Evolutionary conservation across 2,113 vertebrate genomes (phyloP).

Genomic region (Oreochromis niloticus): DNA sequence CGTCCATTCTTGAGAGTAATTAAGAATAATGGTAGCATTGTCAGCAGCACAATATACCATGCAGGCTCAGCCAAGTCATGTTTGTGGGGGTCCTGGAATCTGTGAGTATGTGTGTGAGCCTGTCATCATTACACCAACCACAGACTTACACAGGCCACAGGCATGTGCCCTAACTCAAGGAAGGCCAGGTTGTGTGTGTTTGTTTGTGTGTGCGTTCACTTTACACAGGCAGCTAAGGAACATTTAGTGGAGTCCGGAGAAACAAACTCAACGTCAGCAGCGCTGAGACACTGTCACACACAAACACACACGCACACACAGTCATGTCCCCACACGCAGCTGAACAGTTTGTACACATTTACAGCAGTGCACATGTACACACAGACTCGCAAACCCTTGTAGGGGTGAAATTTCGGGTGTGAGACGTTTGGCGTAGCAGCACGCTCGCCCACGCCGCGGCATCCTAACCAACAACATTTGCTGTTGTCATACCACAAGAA

Average conservation of each 20-base stretch:
- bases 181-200: constrained; percentile 31
- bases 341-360: background rate
- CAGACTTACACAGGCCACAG: constrained; percentile 73
- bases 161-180: constrained; percentile 56
- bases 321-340: constrained; percentile 12
- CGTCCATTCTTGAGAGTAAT: constrained; percentile 46
- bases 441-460: background rate
- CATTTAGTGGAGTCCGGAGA: constrained; percentile 27
- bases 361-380: background rate
- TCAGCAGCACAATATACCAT: constrained; percentile 54
- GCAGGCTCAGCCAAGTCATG: constrained; percentile 59
- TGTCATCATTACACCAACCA: constrained; percentile 72
- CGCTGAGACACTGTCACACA: background rate
- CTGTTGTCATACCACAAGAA: constrained; percentile 45
- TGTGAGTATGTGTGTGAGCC: constrained; percentile 51
- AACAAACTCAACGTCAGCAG: constrained; percentile 32
- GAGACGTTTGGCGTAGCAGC: constrained; percentile 8
- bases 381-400: background rate
- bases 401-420: background rate
- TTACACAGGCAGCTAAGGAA: background rate
- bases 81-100: constrained; percentile 73
- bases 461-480: constrained; percentile 29
- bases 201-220: constrained; percentile 16
- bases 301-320: background rate
- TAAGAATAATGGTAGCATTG: constrained; percentile 57